phyloP scores from a whole-genome alignment of 35 echinoderm and acorn worm genomes.

The Eucidaris tribuloides region DNA sequence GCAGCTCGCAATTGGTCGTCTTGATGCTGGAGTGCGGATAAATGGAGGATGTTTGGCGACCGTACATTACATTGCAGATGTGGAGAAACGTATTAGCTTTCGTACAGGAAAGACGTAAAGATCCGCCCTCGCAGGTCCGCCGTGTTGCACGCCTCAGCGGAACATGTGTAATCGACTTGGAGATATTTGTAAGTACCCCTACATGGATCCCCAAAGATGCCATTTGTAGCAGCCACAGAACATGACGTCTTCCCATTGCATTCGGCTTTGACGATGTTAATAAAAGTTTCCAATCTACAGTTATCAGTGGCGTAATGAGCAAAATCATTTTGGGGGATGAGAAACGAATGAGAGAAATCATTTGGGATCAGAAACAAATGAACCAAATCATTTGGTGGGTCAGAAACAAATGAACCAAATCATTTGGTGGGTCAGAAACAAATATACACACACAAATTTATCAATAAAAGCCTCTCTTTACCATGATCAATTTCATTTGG shows the following conservation, averaged over 20 bases:
- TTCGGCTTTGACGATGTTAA: neutral
- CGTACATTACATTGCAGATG: neutral
- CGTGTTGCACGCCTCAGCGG: neutral
- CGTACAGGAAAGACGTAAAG: neutral
- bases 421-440: too few relatives aligned
- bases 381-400: too few relatives aligned
- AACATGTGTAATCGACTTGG: conserved; percentile 30
- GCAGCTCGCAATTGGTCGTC: neutral
- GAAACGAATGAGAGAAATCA: too few relatives aligned
- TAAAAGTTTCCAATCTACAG: too few relatives aligned
- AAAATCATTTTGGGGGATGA: too few relatives aligned
- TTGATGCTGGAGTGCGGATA: neutral
- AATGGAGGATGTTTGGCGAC: neutral
- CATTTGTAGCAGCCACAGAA: conserved; percentile 19
- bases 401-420: too few relatives aligned
- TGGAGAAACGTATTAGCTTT: neutral
- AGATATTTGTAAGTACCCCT: conserved; percentile 51
- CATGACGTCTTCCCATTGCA: conserved; percentile 26
- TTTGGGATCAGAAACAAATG: too few relatives aligned
- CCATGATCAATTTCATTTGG: too few relatives aligned
- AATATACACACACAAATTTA: too few relatives aligned
- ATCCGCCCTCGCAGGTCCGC: neutral
- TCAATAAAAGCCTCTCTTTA: too few relatives aligned
- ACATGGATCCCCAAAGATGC: conserved; percentile 59
- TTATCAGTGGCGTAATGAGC: too few relatives aligned